Base-by-base conservation (phyloP, 2,888 invertebrate species). In the Rhabditophanes sp. region DNA sequence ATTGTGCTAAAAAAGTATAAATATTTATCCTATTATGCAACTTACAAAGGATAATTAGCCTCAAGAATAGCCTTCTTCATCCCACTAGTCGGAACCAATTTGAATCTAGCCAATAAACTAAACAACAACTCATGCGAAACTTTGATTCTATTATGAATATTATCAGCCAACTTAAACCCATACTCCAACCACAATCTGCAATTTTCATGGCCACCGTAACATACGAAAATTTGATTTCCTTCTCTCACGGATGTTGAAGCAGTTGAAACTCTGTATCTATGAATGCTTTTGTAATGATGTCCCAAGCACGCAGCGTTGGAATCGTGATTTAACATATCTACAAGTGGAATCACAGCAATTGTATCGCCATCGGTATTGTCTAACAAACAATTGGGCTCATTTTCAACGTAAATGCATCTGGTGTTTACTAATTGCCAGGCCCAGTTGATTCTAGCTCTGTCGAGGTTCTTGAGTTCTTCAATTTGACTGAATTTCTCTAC, bases 121-220 rank as follows among this genome's bases (percentile, higher is more conserved):
- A n/a, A n/a, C n/a, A n/a, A n/a, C n/a, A n/a, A n/a, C n/a, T n/a
- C n/a, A n/a, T n/a, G n/a, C n/a, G n/a, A n/a, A n/a, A n/a, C n/a
- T n/a, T n/a, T n/a, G n/a, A n/a, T n/a, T n/a, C n/a, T n/a, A n/a
- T n/a, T n/a, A n/a, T n/a, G n/a, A n/a, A n/a, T n/a, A n/a, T n/a
- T n/a, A n/a, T n/a, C n/a, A n/a, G 53, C 53, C 11, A 68, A 37
- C 11, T 53, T 53, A 49, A 69, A 69, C 3, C 69, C 69, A 48
- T 69, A 69, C 34, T 68, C 66, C 20, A 68, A 29, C 32, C 67
- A 54, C 6, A 69, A 56, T 7, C 57, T 57, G 3, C 49, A 44
- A 43, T 69, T 69, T 41, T 63, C 61, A 49, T 69, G 69, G 14
- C 64, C 53, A 14, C 69, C 69, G 47, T 69, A 69, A 32, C 58